Percentiles rank a stretch among this genome's conserved stretches.
Evolutionary conservation across 1,140 invertebrate genomes (phyloP).

Genomic region (Drosophila pandora): DNA sequence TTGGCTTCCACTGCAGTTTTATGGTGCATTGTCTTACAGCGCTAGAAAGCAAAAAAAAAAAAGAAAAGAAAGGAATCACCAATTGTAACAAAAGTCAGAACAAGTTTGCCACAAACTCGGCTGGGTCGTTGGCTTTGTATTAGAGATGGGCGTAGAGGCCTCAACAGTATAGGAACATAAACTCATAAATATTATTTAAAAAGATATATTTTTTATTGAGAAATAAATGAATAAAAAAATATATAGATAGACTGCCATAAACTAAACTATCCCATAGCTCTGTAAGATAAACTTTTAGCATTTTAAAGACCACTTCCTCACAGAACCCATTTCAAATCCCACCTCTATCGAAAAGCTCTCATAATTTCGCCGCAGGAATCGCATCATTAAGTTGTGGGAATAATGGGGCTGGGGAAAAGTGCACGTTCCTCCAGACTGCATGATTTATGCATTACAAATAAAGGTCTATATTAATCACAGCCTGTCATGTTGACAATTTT

Average conservation of each 20-base stretch:
- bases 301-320: too few species aligned
- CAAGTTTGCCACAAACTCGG: slow-evolving; percentile 55
- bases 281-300: too few species aligned
- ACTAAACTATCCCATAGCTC: too few species aligned
- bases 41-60: slow-evolving; percentile 35
- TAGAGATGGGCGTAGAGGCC: slow-evolving; percentile 21
- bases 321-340: background rate
- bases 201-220: too few species aligned
- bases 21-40: slow-evolving; percentile 65
- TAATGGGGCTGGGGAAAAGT: slow-evolving; percentile 26
- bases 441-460: slow-evolving; percentile 73
- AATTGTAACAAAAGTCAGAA: slow-evolving; percentile 62
- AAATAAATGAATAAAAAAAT: too few species aligned
- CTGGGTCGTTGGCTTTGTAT: slow-evolving; percentile 62
- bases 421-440: slow-evolving; percentile 20
- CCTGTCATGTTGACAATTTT: slow-evolving; percentile 78
- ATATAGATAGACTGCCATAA: too few species aligned
- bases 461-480: slow-evolving; percentile 68
- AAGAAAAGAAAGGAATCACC: slow-evolving; percentile 41
- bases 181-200: background rate
- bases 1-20: slow-evolving; percentile 46
- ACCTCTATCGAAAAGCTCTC: slow-evolving; percentile 11
- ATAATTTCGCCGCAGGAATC: slow-evolving; percentile 42
- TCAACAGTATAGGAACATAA: background rate
- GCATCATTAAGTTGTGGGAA: slow-evolving; percentile 54